Evolutionary conservation across 1,140 invertebrate genomes (phyloP).

Genomic region (Drosophila guanche): DNA sequence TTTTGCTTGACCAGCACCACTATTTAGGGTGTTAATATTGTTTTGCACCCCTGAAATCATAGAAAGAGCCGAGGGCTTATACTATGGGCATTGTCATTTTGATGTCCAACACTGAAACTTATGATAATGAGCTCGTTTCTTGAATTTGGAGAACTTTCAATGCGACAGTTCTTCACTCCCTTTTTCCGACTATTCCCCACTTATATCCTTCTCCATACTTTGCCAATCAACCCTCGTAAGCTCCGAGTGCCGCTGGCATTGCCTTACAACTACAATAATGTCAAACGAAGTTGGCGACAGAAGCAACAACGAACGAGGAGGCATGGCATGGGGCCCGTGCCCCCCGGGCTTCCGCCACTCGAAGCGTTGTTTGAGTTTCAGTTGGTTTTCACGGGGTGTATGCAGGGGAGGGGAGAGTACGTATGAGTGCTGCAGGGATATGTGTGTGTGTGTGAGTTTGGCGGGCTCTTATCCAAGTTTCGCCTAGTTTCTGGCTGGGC

Average conservation of each 20-base stretch:
- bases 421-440: conserved; percentile 7
- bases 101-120: too few relatives aligned
- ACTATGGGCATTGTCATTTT: too few relatives aligned
- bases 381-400: conserved; percentile 46
- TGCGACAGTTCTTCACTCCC: too few relatives aligned
- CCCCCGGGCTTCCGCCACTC: neutral
- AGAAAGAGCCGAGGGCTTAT: too few relatives aligned
- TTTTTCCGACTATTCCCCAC: neutral
- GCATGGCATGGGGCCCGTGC: conserved; percentile 21
- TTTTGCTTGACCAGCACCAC: too few relatives aligned
- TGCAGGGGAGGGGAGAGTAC: neutral
- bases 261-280: conserved; percentile 67
- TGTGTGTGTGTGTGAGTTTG: conserved; percentile 15
- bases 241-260: conserved; percentile 4
- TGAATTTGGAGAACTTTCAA: too few relatives aligned
- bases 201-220: neutral
- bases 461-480: conserved; percentile 55
- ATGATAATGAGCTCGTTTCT: too few relatives aligned
- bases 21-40: too few relatives aligned
- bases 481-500: conserved; percentile 46
- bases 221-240: conserved; percentile 11
- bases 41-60: too few relatives aligned
- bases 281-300: conserved; percentile 61
- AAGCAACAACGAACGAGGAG: conserved; percentile 8
- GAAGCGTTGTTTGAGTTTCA: conserved; percentile 58